Evolutionary conservation across 2,113 vertebrate genomes (phyloP), one percentile per base, ranked within the genome.

Genomic region (Narcine bancroftii): DNA sequence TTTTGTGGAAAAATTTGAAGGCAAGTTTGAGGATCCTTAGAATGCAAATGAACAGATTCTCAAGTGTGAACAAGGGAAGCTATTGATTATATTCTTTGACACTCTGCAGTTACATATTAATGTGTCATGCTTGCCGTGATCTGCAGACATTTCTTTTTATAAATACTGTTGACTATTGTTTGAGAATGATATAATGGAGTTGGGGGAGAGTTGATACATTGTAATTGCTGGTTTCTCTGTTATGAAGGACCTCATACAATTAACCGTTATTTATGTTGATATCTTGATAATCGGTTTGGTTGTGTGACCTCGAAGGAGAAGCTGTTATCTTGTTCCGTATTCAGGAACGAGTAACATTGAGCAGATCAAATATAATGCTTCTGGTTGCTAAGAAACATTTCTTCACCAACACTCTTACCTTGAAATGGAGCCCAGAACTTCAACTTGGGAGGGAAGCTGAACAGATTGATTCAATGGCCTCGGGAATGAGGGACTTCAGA

Each of bases 241-340:
- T 60, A 36, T 3, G 17, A 17, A 33, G 33, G 53, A 60, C 0
- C 53, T 19, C 5, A n/a, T 60, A 17, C 81, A 87, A 87, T 87
- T 87, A 87, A 36, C 33, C 60, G 81, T 56, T 87, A 87, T 87
- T 60, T 87, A 15, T 19, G 81, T 60, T 87, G 81, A 87, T 60
- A 87, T 39, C 81, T 87, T 87, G 81, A 87, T 87, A 60, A 87
- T 87, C 81, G 56, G 81, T 87, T 87, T 63, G 53, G 53, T 36
- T 36, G 39, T 63, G 53, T 87, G 53, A 60, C 53, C 53, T 87
- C 60, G 53, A 87, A 19, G 53, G 36, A 63, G 5, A 60, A 19
- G 53, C 36, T 53, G 26, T 83, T 87, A 87, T 36, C 81, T 36
- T 56, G 19, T 36, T 63, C 81, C 36, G 60, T 87, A 60, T 63